Evolutionary conservation across 2,888 invertebrate genomes (phyloP), one percentile per base, ranked within the genome.

Genomic region (Campoplex nolae): DNA sequence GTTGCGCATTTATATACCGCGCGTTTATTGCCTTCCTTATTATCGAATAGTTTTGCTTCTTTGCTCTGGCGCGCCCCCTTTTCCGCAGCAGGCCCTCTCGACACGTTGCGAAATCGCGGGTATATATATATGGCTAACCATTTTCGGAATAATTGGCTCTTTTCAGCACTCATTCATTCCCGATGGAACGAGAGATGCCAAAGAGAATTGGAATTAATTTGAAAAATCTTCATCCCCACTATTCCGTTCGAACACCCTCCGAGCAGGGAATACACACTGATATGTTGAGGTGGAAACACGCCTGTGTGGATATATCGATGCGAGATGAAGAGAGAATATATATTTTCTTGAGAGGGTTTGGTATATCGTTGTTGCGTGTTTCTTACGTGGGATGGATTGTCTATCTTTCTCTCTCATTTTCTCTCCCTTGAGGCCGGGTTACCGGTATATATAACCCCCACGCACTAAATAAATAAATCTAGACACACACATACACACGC

Each of bases 111-210:
- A 65, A 58, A 56, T 38, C 38, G 62, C 48, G 68, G 54, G 86
- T 23, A 23, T 23, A 80, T 23, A 80, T 77, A 82, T 23, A 23
- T 23, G 23, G 23, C 0, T 23, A 23, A 23, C 88, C 88, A 79
- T 88, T 88, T 88, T 86, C 62, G 86, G 88, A 77, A 88, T 88
- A 88, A 88, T 88, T 88, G 88, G 88, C 88, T 86, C 79, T 84
- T 82, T 86, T 86, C 86, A 88, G 76, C 80, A 80, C 76, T 84
- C 84, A 65, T 65, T 84, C 84, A 84, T 54, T 54, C 32, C 71
- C 67, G 45, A 73, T 78, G 32, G 65, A 86, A 70, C 75, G 81
- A 84, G 81, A 84, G 81, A 83, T 42, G 68, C 79, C 56, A 54
- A 51, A 51, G 71, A 45, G 83, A 48, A 32, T 75, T 76, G 77